Evolutionary conservation across 1,140 invertebrate species (phyloP).

Genomic region (Lethocerus indicus): DNA sequence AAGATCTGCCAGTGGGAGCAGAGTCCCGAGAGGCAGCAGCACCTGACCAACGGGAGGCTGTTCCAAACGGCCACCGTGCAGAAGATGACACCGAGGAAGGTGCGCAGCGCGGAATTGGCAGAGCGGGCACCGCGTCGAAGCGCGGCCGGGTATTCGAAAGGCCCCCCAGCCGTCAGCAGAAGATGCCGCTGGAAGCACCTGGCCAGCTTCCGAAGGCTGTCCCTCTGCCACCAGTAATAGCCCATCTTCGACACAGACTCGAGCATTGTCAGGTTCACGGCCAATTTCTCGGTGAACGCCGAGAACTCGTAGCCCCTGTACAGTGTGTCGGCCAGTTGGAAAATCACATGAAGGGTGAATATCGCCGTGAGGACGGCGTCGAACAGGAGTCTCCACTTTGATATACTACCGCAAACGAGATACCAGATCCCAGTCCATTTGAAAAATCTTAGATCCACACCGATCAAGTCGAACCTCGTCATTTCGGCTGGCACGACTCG

Average conservation of each 20-base stretch:
- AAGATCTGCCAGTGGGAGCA: conserved; percentile 3
- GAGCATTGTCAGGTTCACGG: conserved; percentile 11
- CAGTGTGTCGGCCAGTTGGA: conserved; percentile 6
- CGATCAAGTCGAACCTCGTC: too few relatives aligned
- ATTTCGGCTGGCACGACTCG: too few relatives aligned
- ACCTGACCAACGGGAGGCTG: conserved; percentile 8
- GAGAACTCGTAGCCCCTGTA: conserved; percentile 8
- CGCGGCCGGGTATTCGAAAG: too few relatives aligned
- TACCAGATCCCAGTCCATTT: conserved; percentile 9
- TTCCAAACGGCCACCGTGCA: conserved; percentile 13
- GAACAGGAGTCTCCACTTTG: not conserved
- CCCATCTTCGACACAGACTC: conserved; percentile 11
- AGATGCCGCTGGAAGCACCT: conserved; percentile 4
- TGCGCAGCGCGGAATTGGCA: conserved; percentile 1
- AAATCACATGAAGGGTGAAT: conserved; percentile 1
- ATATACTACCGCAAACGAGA: not conserved
- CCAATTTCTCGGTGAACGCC: conserved; percentile 10
- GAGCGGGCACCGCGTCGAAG: not conserved
- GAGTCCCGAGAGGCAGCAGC: not conserved
- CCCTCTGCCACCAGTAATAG: conserved; percentile 8
- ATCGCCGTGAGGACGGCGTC: not conserved
- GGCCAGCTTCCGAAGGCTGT: not conserved
- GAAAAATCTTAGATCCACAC: conserved; percentile 4
- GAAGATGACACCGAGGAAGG: conserved; percentile 13
- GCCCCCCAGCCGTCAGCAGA: not conserved